Base-by-base conservation (phyloP, 2,113 vertebrate species). In the Thamnophis sirtalis region DNA sequence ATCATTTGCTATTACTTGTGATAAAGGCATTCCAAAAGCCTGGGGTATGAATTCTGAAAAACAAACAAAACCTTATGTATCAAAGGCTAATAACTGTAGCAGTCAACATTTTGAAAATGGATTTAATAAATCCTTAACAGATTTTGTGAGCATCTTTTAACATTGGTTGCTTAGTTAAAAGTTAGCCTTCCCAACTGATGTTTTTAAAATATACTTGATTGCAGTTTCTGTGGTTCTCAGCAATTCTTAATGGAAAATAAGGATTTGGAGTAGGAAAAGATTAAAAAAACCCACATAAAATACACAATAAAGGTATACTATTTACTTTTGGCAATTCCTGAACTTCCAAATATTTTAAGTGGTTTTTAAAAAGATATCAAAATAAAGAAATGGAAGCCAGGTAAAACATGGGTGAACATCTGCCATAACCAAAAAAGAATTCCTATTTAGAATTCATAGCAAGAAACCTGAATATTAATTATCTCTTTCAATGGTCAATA, bases 1-100 rank as follows among this genome's bases (percentile, higher is more conserved):
- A 95, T 99, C 99, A 92, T 99, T 99, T 88, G 98, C 98, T 93
- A 99, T 99, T 96, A 99, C 99, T 97, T 99, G 98, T 13, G 98
- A 98, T 95, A 99, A 98, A 21, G 98, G 98, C 98, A 99, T 98
- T 96, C 98, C 98, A 95, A 99, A 99, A 15, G 98, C 98, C 97
- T 99, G 99, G 0, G 98, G 98, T 94, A 96, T 92, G 80, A 98
- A 98, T 96, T 99, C 99, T 99, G 97, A 91, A 96, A 96, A 50
- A 88, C 13, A 93, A 87, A 84, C 33, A 96, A 94, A 92, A 87
- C 88, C 10, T 55, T 68, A 55, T 90, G 50, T 88, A 86, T 91
- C 21, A 92, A 91, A 17, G 0, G 68, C 43, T 88, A 17, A 60
- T 95, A 93, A 92, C 55, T 50, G 28, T 28, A 60, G 10, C 92